Conservation (phyloP, 2,888 invertebrate species). For the Tipula lateralis region DNA sequence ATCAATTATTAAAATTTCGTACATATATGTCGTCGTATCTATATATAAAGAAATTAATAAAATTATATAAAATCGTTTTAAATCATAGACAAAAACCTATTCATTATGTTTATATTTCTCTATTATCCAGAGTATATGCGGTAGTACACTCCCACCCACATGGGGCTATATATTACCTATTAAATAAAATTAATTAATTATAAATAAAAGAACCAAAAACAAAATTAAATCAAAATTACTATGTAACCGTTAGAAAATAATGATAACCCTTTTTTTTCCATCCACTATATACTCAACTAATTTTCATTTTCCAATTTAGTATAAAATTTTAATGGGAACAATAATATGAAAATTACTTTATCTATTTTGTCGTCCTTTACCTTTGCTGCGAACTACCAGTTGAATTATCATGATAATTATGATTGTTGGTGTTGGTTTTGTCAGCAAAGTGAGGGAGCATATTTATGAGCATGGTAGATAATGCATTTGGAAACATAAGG, state of each 20-base stretch:
- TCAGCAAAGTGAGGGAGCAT: not conserved
- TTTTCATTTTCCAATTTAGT: not conserved
- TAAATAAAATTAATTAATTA: slow-evolving; percentile 24
- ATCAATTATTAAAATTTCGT: slow-evolving; percentile 5
- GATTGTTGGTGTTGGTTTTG: not conserved
- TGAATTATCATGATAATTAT: not conserved
- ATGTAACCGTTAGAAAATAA: slow-evolving; percentile 19
- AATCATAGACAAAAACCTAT: slow-evolving; percentile 24
- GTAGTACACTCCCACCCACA: not conserved
- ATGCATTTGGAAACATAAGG: too few species aligned
- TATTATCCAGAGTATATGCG: not conserved
- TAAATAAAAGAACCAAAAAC: not conserved
- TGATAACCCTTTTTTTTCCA: not conserved
- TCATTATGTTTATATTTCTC: slow-evolving; percentile 3
- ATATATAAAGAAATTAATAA: not conserved
- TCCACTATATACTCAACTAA: not conserved
- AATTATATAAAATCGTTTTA: not conserved
- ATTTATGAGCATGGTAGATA: too few species aligned
- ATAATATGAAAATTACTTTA: slow-evolving; percentile 1
- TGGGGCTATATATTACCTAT: not conserved
- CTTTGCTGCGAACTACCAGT: not conserved
- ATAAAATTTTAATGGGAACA: not conserved
- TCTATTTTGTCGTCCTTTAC: not conserved
- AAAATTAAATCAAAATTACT: slow-evolving; percentile 2
- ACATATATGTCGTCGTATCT: not conserved